Evolutionary conservation across 2,113 vertebrate genomes (phyloP), one percentile per base, ranked within the genome.

Genomic region (Tragelaphus imberbis): DNA sequence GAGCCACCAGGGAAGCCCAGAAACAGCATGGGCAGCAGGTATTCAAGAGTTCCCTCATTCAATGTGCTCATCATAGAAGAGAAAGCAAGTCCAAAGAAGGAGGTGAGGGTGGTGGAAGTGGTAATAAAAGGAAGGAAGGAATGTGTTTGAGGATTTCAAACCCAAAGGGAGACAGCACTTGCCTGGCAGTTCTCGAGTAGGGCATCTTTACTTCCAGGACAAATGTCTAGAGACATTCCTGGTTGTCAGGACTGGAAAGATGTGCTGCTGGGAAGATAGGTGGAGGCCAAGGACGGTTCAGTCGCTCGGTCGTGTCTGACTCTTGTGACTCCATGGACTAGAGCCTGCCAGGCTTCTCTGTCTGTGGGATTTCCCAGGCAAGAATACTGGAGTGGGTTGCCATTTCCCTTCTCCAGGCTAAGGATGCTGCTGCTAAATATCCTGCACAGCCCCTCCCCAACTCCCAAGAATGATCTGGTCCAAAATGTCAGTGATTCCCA

Each of bases 211-310:
- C 2, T n/a, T 56, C 19, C 6, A 30, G 6, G 4, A n/a, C 49
- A 44, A 49, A 59, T 4, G 47, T 80, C 65, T 88, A 40, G 65
- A 80, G 75, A 40, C 40, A 23, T 36, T 68, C 58, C 82, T 28
- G 23, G 49, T 14, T 44, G 53, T 91, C 59, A 33, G 40, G 36
- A 1, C 53, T 51, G 36, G 58, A 23, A 87, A 36, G 56, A 7
- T 0, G 0, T n/a, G 63, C 4, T n/a, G 11, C 68, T 40, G 68
- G 36, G n/a, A 40, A 40, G 13, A 21, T 6, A 2, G 25, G 53
- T 14, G 30, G 53, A 8, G 44, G 6, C 75, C n/a, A 16, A 61
- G 40, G 17, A 10, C 2, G n/a, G n/a, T 5, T 23, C 68, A 40
- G n/a, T 12, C 5, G 19, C 68, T 40, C 68, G 2, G 68, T 36